These are phyloP conservation scores for Argentina silus DNA, from an alignment of 2,797 vertebrate species.

Conservation along the genomic window DNA sequence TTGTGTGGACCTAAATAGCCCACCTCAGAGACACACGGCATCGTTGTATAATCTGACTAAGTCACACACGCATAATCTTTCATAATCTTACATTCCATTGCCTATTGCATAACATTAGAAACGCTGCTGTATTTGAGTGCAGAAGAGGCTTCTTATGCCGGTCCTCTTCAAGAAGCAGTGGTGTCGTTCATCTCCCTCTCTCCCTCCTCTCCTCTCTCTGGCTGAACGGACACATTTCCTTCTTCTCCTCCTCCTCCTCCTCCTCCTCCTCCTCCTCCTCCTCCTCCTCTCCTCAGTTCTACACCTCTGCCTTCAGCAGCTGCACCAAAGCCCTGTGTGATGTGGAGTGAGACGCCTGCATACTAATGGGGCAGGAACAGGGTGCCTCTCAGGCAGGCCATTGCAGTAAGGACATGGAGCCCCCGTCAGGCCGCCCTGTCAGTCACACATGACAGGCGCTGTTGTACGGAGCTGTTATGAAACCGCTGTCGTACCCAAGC, in stretches of 20 bases:
- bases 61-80: too few relatives aligned
- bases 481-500: not conserved
- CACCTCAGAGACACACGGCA: not conserved
- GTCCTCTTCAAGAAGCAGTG: too few relatives aligned
- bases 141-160: too few relatives aligned
- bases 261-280: slow-evolving; percentile 29
- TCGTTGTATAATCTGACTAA: too few relatives aligned
- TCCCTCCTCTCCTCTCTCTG: not conserved
- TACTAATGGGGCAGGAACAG: slow-evolving; percentile 70
- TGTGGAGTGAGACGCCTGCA: slow-evolving; percentile 71
- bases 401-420: slow-evolving; percentile 53
- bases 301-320: slow-evolving; percentile 73
- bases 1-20: slow-evolving; percentile 3
- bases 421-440: slow-evolving; percentile 48
- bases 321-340: slow-evolving; percentile 74
- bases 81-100: too few relatives aligned
- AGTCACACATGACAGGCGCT: slow-evolving; percentile 12
- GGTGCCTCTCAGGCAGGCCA: slow-evolving; percentile 61
- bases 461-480: slow-evolving; percentile 3
- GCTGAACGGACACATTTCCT: not conserved
- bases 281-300: slow-evolving; percentile 53
- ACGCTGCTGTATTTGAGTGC: too few relatives aligned
- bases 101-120: too few relatives aligned
- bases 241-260: slow-evolving; percentile 24
- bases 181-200: not conserved